Conservation (phyloP, 2,797 vertebrate genomes). For the Mycteria americana region DNA sequence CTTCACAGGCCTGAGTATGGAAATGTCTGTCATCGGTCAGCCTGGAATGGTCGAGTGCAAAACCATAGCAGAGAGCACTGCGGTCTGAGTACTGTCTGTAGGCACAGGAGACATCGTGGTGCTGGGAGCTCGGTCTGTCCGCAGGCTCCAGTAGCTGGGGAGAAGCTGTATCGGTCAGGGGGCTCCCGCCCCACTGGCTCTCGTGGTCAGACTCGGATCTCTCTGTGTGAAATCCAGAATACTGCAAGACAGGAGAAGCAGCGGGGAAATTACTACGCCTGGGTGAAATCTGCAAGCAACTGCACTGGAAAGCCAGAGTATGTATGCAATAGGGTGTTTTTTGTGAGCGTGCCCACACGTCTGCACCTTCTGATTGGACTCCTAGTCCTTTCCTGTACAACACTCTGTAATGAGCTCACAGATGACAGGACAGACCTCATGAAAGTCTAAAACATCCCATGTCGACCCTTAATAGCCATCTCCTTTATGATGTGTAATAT, state of each 20-base stretch:
- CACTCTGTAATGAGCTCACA: slow-evolving; percentile 17
- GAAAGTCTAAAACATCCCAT: slow-evolving; percentile 13
- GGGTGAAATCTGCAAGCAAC: background rate
- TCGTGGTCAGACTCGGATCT: slow-evolving; percentile 93
- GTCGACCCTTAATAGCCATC: background rate
- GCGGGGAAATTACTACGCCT: background rate
- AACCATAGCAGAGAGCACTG: slow-evolving; percentile 82
- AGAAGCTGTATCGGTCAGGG: slow-evolving; percentile 87
- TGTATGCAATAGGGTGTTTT: background rate
- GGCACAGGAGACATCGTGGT: slow-evolving; percentile 84
- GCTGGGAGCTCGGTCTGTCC: slow-evolving; percentile 79
- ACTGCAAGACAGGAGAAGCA: slow-evolving; percentile 78
- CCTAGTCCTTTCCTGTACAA: background rate
- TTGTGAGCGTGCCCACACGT: background rate
- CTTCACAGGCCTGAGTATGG: slow-evolving; percentile 86
- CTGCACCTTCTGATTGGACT: slow-evolving; percentile 8
- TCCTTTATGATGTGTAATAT: slow-evolving; percentile 28
- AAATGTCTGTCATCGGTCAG: slow-evolving; percentile 83
- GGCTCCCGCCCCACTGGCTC: slow-evolving; percentile 93
- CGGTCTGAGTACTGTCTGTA: slow-evolving; percentile 86
- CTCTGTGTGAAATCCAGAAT: slow-evolving; percentile 89
- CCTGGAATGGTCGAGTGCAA: slow-evolving; percentile 83
- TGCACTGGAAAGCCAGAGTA: background rate
- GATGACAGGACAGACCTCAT: background rate
- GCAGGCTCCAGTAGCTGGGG: slow-evolving; percentile 88